These are phyloP conservation scores for Arothron firmamentum DNA, from an alignment of 2,113 vertebrate species.

Conservation along the genomic window DNA sequence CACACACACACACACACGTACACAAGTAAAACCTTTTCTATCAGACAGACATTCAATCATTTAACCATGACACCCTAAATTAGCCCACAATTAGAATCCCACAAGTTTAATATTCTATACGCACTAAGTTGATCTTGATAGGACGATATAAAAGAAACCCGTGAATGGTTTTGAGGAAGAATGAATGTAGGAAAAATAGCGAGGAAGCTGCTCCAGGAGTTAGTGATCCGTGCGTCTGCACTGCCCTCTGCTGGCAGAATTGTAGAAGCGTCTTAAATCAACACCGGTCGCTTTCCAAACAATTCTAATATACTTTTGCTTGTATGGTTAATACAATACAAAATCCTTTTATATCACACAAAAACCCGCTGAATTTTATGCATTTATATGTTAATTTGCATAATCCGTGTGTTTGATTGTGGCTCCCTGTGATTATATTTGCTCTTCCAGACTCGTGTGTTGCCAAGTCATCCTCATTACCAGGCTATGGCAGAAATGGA, in stretches of 20 bases:
- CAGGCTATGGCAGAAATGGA: conserved; percentile 87
- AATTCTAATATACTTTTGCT: background rate
- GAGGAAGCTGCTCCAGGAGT: conserved; percentile 5
- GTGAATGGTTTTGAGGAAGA: too few relatives aligned
- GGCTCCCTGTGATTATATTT: conserved; percentile 32
- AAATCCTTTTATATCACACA: too few relatives aligned
- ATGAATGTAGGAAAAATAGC: too few relatives aligned
- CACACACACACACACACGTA: background rate
- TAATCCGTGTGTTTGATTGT: conserved; percentile 14
- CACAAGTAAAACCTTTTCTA: too few relatives aligned
- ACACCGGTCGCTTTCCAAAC: too few relatives aligned
- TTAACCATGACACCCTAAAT: too few relatives aligned
- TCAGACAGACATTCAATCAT: too few relatives aligned
- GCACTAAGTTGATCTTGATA: too few relatives aligned
- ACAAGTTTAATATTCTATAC: too few relatives aligned
- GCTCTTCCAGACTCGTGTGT: conserved; percentile 82
- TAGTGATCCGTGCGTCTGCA: conserved; percentile 16
- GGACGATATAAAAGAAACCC: too few relatives aligned
- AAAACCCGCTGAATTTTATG: background rate
- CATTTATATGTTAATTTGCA: background rate
- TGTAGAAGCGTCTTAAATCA: conserved; percentile 19
- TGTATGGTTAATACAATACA: background rate
- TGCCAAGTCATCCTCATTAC: conserved; percentile 89
- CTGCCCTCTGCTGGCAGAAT: conserved; percentile 48
- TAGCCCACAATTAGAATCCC: too few relatives aligned